Conservation (phyloP, 2,888 invertebrate species). For the Andrena camellia region DNA sequence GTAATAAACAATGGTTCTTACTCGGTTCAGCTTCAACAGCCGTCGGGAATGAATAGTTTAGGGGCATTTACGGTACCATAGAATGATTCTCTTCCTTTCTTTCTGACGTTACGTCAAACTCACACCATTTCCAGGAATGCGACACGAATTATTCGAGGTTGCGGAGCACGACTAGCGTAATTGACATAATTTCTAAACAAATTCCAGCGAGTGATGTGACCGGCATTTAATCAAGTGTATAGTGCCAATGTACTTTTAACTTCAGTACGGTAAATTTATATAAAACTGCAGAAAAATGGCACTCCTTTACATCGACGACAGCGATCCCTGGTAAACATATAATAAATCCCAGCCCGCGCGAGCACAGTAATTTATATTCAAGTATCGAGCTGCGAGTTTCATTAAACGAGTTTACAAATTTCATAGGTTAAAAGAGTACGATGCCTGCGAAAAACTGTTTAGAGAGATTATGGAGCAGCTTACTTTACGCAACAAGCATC, state of each 20-base stretch:
- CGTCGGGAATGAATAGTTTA: no score
- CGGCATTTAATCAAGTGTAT: not conserved
- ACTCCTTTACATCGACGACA: constrained; percentile 81
- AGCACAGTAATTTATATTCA: not conserved
- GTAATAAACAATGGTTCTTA: no score
- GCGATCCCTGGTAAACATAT: constrained; percentile 80
- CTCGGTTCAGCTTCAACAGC: no score
- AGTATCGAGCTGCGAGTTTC: not conserved
- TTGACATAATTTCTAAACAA: not conserved
- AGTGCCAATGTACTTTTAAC: not conserved
- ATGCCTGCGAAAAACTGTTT: constrained; percentile 88
- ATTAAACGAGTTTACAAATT: not conserved
- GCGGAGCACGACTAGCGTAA: not conserved
- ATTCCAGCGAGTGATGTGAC: not conserved
- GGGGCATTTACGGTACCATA: not conserved
- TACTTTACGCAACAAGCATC: constrained; percentile 86
- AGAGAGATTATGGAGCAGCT: constrained; percentile 89
- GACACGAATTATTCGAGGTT: not conserved
- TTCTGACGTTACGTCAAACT: constrained; percentile 14
- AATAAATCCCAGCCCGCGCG: not conserved
- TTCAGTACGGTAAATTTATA: not conserved
- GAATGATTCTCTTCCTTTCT: not conserved
- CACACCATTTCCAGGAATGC: not conserved
- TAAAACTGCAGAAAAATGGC: constrained; percentile 75
- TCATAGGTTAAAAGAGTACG: constrained; percentile 88